Base-by-base conservation (phyloP, 2,113 vertebrate genomes). In the Himantopus leucocephalus region DNA sequence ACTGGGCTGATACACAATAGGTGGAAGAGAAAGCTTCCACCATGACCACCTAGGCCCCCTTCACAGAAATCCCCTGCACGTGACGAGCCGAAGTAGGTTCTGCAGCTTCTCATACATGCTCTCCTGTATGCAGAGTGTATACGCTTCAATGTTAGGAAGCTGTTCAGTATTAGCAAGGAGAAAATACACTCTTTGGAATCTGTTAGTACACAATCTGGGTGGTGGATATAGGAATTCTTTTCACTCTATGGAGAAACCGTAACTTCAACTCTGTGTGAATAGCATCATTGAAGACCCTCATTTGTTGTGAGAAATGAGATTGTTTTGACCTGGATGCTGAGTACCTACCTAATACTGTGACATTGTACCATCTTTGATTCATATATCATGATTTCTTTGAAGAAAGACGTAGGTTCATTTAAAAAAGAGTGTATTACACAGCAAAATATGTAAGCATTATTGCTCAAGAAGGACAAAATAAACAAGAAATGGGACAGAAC, bases 31-130 rank as follows among this genome's bases (percentile, higher is more conserved):
- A 88, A 64, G 37, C 4, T 60, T 83, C 24, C 24, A 37, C 17
- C 6, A 0, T 50, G 22, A 41, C 3, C 43, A 55, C 11, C 10
- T 5, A 39, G 15, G 16, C 2, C 34, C 15, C 3, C 18, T 22
- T 47, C 24, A 21, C 73, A 29, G 29, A 77, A 84, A 84, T 43
- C 20, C 8, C 5, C 3, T 37, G 45, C 41, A 22, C 8, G 9
- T 14, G 16, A 71, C 22, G 20, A 27, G n/a, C 27, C 84, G 55
- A 70, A 53, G 17, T 22, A 48, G 6, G 22, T 80, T 73, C 72
- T 73, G 37, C 3, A 6, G 41, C 26, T 75, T 85, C 67, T 76
- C 53, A 45, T 27, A 37, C 0, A 45, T 45, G 39, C 9, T 55
- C 7, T 59, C 15, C 48, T 76, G 35, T 10, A 8, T 27, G 45